Evolutionary conservation across 2,113 vertebrate genomes (phyloP).

Genomic region (Epinephelus cyanopodus): DNA sequence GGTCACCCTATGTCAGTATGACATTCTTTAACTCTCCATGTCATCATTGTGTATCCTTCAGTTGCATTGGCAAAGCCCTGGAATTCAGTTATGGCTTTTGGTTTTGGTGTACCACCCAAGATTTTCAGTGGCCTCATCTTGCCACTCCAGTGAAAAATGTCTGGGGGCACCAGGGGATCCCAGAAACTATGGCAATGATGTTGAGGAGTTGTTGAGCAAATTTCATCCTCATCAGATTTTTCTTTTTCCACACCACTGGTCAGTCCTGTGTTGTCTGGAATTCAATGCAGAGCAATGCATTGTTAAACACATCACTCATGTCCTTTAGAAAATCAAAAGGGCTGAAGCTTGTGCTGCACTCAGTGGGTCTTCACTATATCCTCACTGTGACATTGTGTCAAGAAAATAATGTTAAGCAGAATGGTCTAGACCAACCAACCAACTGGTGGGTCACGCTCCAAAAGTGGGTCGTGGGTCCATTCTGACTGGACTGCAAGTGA

Average conservation of each 20-base stretch:
- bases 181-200: not conserved
- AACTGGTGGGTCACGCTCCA: too few species aligned
- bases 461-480: too few species aligned
- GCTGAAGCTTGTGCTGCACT: not conserved
- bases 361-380: not conserved
- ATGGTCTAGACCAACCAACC: not conserved
- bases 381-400: not conserved
- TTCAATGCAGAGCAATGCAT: not conserved
- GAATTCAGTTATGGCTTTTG: too few species aligned
- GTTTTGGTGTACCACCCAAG: too few species aligned
- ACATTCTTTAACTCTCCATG: too few species aligned
- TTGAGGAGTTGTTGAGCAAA: not conserved
- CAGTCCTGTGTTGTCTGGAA: not conserved
- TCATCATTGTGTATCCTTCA: too few species aligned
- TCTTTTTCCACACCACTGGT: not conserved
- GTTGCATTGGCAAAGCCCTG: too few species aligned
- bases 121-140: too few species aligned
- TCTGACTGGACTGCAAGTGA: too few species aligned
- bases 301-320: not conserved
- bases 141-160: too few species aligned
- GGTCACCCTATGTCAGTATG: too few species aligned
- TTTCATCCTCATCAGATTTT: not conserved
- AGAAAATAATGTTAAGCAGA: not conserved
- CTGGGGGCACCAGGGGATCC: too few species aligned
- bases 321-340: not conserved